A percentile compares a stretch with the other conserved stretches of the same genome.
phyloP scores from a whole-genome alignment of 2,888 invertebrate genomes.

The Abscondita cerata region DNA sequence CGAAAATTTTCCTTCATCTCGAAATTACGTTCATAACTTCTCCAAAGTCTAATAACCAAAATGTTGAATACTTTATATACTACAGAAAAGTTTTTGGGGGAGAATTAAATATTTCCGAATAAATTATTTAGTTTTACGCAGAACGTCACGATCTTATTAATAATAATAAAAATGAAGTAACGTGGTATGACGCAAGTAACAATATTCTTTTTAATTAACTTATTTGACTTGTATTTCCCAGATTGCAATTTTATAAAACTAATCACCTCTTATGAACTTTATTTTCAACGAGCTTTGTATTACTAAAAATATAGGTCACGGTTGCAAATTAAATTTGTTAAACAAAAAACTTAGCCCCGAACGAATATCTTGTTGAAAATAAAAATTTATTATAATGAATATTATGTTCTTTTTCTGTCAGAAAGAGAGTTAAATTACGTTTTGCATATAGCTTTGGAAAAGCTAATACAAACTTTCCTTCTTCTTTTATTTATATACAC shows the following conservation, averaged over 20 bases:
- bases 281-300: background rate
- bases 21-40: constrained; percentile 1
- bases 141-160: too few species aligned
- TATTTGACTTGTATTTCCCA: background rate
- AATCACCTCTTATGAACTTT: constrained; percentile 3
- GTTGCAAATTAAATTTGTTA: constrained; percentile 7
- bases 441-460: too few species aligned
- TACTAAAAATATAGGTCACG: background rate
- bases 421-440: too few species aligned
- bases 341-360: background rate
- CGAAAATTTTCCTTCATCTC: background rate
- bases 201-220: constrained; percentile 7
- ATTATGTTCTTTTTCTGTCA: too few species aligned
- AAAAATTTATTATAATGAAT: constrained; percentile 4
- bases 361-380: constrained; percentile 7
- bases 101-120: background rate
- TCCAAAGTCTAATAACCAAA: background rate
- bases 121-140: background rate
- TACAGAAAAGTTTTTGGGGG: background rate
- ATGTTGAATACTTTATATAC: background rate
- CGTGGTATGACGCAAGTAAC: background rate
- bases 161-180: too few species aligned
- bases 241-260: constrained; percentile 5
- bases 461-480: too few species aligned
- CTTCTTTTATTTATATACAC: too few species aligned